Evolutionary conservation across 1,140 invertebrate species (phyloP).

Genomic region (Hypothenemus hampei): DNA sequence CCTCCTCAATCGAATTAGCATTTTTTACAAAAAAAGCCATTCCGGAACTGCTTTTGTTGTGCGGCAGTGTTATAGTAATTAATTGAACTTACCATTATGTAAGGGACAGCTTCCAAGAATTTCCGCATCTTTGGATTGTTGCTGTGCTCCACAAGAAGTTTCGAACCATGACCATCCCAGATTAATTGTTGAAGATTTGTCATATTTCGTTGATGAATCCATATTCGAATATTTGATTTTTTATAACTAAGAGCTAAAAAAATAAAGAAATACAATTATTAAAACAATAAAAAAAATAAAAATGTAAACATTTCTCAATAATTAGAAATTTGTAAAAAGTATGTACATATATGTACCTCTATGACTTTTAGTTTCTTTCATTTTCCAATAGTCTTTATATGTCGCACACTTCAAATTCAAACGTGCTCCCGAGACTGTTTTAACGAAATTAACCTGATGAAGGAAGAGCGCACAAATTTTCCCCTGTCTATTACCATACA

Average conservation of each 20-base stretch:
- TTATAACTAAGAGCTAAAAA: constrained; percentile 62
- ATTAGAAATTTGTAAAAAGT: neutral
- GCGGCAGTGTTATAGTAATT: too few relatives aligned
- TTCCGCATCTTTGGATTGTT: constrained; percentile 72
- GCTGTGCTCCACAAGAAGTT: constrained; percentile 74
- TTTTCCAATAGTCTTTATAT: constrained; percentile 1
- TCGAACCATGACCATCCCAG: constrained; percentile 80
- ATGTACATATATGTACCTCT: neutral
- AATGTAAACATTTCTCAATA: neutral
- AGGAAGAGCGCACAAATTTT: constrained; percentile 13
- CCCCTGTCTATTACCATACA: constrained; percentile 26
- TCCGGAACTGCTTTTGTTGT: too few relatives aligned
- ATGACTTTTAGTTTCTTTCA: neutral
- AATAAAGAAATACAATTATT: neutral
- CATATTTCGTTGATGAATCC: constrained; percentile 86
- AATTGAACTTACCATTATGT: constrained; percentile 68
- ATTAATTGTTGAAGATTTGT: constrained; percentile 75
- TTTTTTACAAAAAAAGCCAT: too few relatives aligned
- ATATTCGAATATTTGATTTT: constrained; percentile 82
- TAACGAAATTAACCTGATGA: too few relatives aligned
- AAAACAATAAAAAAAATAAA: neutral
- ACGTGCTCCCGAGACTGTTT: too few relatives aligned
- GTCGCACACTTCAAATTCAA: constrained; percentile 1
- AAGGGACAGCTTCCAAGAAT: constrained; percentile 80
- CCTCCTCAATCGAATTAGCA: too few relatives aligned